phyloP scores from a whole-genome alignment of 1,140 invertebrate species.

The Pollicipes pollicipes region DNA sequence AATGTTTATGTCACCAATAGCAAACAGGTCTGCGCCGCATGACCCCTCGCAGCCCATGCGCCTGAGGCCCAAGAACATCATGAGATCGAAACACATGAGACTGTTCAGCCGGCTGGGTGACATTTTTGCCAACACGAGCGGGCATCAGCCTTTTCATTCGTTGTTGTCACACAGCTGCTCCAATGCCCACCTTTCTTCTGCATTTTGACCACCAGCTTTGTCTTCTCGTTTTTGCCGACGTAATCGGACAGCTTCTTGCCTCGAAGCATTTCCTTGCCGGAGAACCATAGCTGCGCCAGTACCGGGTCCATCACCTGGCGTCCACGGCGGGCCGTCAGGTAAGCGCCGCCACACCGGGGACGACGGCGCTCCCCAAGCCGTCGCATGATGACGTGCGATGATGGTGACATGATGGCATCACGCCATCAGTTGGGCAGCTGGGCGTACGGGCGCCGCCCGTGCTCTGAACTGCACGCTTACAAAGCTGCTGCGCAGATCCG shows the following conservation, averaged over 20 bases:
- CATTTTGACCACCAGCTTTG: constrained; percentile 48
- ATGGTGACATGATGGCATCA: no score
- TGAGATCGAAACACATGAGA: constrained; percentile 62
- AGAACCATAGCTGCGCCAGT: constrained; percentile 66
- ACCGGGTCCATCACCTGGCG: constrained; percentile 13
- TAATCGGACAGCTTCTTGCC: constrained; percentile 49
- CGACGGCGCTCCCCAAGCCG: no score
- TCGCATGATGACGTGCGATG: no score
- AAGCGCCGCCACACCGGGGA: no score
- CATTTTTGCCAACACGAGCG: constrained; percentile 55
- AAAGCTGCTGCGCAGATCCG: no score
- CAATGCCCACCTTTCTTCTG: constrained; percentile 63
- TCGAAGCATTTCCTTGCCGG: constrained; percentile 61
- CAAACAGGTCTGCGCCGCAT: no score
- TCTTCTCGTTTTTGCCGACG: constrained; percentile 76
- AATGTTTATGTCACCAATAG: no score
- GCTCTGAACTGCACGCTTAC: no score
- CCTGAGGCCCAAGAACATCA: constrained; percentile 71
- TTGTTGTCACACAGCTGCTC: constrained; percentile 53
- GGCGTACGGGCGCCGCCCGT: no score
- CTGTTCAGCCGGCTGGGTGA: constrained; percentile 73
- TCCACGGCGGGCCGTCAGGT: constrained; percentile 52
- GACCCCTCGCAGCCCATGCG: no score
- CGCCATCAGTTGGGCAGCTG: no score
- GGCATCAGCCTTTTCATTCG: constrained; percentile 54